These are phyloP conservation scores for Microplitis deprimator DNA, from an alignment of 2,888 invertebrate genomes.

Conservation along the genomic window DNA sequence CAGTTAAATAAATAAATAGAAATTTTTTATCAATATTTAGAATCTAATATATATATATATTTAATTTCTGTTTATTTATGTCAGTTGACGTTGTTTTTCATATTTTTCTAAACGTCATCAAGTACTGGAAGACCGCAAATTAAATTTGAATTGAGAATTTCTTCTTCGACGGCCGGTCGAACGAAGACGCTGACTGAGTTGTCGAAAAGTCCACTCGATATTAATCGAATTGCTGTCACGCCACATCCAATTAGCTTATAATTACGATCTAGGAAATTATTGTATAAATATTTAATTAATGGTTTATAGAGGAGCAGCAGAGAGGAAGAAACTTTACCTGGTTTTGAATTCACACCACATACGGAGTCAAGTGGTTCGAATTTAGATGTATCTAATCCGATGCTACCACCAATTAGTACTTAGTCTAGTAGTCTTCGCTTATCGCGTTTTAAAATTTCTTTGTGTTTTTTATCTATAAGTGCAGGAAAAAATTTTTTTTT, in stretches of 20 bases:
- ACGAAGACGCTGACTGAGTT: slow-evolving; percentile 85
- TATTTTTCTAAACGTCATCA: too few species aligned
- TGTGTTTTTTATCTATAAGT: neutral
- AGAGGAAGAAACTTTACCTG: slow-evolving; percentile 74
- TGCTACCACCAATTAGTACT: slow-evolving; percentile 87
- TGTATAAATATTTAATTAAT: neutral
- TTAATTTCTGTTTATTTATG: too few species aligned
- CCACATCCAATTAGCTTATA: slow-evolving; percentile 80
- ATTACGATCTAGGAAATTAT: slow-evolving; percentile 64
- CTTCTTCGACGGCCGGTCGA: slow-evolving; percentile 74
- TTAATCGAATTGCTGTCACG: slow-evolving; percentile 82
- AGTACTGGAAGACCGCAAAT: slow-evolving; percentile 40
- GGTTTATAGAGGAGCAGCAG: too few species aligned
- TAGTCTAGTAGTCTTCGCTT: slow-evolving; percentile 82
- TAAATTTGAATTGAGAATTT: slow-evolving; percentile 57
- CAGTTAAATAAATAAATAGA: neutral
- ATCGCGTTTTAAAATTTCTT: slow-evolving; percentile 69
- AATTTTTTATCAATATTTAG: neutral
- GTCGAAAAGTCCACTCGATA: slow-evolving; percentile 87
- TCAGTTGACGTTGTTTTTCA: too few species aligned
- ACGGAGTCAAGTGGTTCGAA: slow-evolving; percentile 82
- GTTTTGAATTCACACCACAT: slow-evolving; percentile 84
- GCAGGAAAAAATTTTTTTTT: too few species aligned
- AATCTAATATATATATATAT: too few species aligned
- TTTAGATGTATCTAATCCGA: slow-evolving; percentile 83